phyloP scores from a whole-genome alignment of 2,113 vertebrate species.

The Tachycineta bicolor region DNA sequence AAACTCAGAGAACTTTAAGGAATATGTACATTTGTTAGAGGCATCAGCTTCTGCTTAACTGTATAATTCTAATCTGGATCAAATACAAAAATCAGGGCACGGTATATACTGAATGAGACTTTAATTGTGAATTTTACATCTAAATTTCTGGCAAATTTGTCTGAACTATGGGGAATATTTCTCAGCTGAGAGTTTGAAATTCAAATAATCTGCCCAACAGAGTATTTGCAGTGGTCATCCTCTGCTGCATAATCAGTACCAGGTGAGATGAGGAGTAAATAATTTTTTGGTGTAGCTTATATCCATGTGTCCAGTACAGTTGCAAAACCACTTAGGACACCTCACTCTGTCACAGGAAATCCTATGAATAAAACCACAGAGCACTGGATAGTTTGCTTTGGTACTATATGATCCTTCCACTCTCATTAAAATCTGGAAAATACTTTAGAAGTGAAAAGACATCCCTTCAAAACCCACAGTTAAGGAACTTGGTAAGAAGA shows the following conservation, averaged over 20 bases:
- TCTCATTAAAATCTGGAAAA: background rate
- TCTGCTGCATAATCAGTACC: background rate
- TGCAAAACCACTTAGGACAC: background rate
- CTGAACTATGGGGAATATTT: background rate
- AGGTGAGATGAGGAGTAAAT: background rate
- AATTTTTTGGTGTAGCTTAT: background rate
- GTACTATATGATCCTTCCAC: background rate
- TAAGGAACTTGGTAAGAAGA: background rate
- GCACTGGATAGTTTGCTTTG: background rate
- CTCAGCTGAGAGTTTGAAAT: background rate
- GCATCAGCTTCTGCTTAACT: background rate
- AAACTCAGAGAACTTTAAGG: background rate
- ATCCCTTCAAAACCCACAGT: background rate
- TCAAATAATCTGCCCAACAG: background rate
- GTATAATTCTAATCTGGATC: background rate
- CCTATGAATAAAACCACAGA: background rate
- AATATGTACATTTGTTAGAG: background rate
- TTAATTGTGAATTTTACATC: background rate
- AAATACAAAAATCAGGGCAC: background rate
- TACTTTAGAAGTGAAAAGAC: background rate
- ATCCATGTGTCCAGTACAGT: rapidly evolving
- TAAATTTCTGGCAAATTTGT: background rate
- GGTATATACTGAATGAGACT: background rate
- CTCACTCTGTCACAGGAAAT: background rate
- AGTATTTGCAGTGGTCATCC: background rate